Evolutionary conservation across 2,113 vertebrate species (phyloP).

Genomic region (Pardalotus punctatus): DNA sequence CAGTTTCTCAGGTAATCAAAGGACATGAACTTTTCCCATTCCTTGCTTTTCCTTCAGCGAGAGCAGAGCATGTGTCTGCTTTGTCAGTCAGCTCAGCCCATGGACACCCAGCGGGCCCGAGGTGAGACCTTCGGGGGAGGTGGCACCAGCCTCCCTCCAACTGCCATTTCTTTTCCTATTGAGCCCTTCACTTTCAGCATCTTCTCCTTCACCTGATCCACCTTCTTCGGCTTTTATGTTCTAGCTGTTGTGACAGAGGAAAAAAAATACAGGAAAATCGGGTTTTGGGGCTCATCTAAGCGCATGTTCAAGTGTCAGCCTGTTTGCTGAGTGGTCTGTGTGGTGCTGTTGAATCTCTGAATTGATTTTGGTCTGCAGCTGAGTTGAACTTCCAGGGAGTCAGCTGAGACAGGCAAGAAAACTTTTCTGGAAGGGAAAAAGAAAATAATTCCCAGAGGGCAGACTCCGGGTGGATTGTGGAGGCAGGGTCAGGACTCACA

Average conservation of each 20-base stretch:
- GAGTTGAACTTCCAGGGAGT: neutral
- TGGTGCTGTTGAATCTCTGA: neutral
- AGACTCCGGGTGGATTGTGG: neutral
- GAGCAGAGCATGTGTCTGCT: neutral
- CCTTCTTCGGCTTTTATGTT: neutral
- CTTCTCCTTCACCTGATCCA: neutral
- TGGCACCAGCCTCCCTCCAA: neutral
- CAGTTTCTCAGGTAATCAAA: neutral
- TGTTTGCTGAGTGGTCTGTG: neutral
- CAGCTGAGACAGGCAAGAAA: neutral
- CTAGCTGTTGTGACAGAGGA: neutral
- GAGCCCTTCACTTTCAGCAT: neutral
- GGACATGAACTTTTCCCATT: neutral
- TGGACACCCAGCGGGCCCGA: accelerated
- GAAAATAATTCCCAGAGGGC: neutral
- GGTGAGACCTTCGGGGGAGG: neutral
- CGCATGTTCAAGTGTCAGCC: neutral
- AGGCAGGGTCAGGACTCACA: neutral
- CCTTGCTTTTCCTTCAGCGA: neutral
- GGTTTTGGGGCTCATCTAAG: neutral
- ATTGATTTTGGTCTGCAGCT: neutral
- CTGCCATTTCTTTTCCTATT: neutral
- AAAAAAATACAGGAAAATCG: neutral
- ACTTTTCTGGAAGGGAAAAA: neutral
- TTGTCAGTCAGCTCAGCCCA: neutral